A percentile compares a stretch with the other conserved stretches of the same genome.
Evolutionary conservation across 2,888 invertebrate genomes (phyloP).

Genomic region (Dicycla oo): DNA sequence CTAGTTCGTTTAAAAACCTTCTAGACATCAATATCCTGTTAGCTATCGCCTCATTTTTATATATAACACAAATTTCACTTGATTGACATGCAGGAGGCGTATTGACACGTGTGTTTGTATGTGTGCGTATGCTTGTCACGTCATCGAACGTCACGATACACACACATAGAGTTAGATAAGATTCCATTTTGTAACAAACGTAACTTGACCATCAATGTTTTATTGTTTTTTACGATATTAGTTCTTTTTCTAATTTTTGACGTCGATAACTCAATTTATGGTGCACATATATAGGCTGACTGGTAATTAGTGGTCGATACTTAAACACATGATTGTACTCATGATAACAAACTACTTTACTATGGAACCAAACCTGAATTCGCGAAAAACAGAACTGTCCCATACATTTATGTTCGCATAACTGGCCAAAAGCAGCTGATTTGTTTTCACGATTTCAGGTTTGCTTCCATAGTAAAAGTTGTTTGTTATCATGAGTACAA

Average conservation of each 20-base stretch:
- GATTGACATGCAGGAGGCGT: constrained; percentile 78
- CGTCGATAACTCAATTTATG: neutral
- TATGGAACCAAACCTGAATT: too few relatives aligned
- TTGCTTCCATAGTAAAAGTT: too few relatives aligned
- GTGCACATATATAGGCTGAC: too few relatives aligned
- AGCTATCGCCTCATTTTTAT: constrained; percentile 72
- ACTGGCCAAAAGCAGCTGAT: too few relatives aligned
- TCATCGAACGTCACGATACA: constrained; percentile 62
- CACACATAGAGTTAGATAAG: constrained; percentile 72
- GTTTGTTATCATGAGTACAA: too few relatives aligned
- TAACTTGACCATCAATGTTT: constrained; percentile 5
- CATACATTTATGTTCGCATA: too few relatives aligned
- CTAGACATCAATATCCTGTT: constrained; percentile 80
- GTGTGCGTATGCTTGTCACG: constrained; percentile 71
- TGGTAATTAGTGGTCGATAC: too few relatives aligned
- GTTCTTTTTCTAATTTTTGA: neutral
- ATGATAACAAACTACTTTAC: too few relatives aligned
- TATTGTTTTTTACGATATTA: neutral
- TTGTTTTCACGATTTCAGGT: too few relatives aligned
- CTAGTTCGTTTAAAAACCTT: constrained; percentile 49
- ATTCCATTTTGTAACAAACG: constrained; percentile 63
- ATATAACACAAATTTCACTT: constrained; percentile 82
- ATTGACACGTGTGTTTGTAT: constrained; percentile 63
- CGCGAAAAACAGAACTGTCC: too few relatives aligned
- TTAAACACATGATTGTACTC: too few relatives aligned